Conservation (phyloP, 2,888 invertebrate genomes). For the Hypomecis punctinalis region DNA sequence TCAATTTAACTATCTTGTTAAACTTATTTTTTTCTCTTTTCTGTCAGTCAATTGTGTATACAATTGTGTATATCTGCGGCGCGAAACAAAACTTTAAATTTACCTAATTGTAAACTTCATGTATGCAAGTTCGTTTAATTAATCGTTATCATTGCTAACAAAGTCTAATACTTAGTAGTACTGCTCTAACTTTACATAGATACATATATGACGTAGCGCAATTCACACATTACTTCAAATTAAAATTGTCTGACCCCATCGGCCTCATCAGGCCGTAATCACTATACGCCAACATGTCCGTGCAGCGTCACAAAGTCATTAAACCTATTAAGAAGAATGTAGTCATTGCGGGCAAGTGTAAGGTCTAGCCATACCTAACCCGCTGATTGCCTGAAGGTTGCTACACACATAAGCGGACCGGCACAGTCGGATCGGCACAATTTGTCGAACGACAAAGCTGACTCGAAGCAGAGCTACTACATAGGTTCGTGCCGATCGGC, state of each 20-base stretch:
- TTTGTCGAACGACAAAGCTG: too few species aligned
- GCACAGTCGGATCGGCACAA: too few species aligned
- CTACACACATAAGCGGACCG: too few species aligned
- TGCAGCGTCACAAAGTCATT: conserved; percentile 35
- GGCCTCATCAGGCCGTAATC: conserved; percentile 13
- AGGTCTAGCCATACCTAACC: conserved; percentile 23
- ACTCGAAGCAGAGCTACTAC: too few species aligned
- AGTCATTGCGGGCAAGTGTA: conserved; percentile 34
- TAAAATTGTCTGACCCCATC: conserved; percentile 16
- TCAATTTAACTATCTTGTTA: conserved; percentile 38
- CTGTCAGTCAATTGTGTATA: not conserved
- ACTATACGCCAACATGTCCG: conserved; percentile 36
- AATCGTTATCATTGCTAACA: too few species aligned
- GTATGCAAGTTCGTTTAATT: not conserved
- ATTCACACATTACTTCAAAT: conserved; percentile 7
- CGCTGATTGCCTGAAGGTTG: conserved; percentile 13
- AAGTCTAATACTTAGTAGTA: too few species aligned
- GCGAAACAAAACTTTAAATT: too few species aligned
- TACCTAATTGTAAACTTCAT: not conserved
- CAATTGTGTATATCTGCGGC: too few species aligned
- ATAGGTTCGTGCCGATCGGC: too few species aligned
- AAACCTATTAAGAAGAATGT: conserved; percentile 46
- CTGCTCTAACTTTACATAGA: not conserved
- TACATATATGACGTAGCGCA: too few species aligned
- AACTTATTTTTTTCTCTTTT: conserved; percentile 14